Conservation (phyloP, 2,888 invertebrate genomes). For the Tolmerus cingulatus region DNA sequence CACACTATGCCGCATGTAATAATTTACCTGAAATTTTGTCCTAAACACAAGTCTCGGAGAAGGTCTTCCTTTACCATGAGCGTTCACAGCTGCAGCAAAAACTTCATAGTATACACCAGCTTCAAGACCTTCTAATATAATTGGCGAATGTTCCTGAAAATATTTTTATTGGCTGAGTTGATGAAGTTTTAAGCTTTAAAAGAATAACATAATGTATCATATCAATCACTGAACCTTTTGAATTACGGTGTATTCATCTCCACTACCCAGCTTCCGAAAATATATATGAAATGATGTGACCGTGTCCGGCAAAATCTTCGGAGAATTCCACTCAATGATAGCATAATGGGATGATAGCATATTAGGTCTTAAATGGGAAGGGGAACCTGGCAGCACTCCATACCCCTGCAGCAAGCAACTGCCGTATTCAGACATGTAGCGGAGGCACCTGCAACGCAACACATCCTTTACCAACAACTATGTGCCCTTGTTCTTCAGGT, state of each 20-base stretch:
- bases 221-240: slow-evolving; percentile 63
- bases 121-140: slow-evolving; percentile 76
- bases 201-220: neutral
- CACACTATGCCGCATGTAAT: neutral
- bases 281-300: slow-evolving; percentile 73
- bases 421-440: slow-evolving; percentile 82
- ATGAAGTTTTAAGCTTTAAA: neutral
- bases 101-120: slow-evolving; percentile 82
- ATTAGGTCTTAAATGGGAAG: slow-evolving; percentile 73
- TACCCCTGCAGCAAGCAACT: slow-evolving; percentile 86
- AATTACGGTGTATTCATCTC: slow-evolving; percentile 68
- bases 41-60: slow-evolving; percentile 80
- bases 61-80: slow-evolving; percentile 79
- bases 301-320: slow-evolving; percentile 75
- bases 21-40: slow-evolving; percentile 66
- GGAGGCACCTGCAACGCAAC: slow-evolving; percentile 69
- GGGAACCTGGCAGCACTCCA: slow-evolving; percentile 80
- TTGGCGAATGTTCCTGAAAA: slow-evolving; percentile 71
- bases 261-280: slow-evolving; percentile 67
- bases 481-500: slow-evolving; percentile 48
- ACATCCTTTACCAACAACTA: neutral
- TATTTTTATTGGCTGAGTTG: neutral
- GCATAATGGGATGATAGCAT: slow-evolving; percentile 80
- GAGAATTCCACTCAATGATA: slow-evolving; percentile 80
- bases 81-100: slow-evolving; percentile 80